These are phyloP conservation scores for Rhynchotus rufescens DNA, from an alignment of 2,797 vertebrate species.

Conservation along the genomic window DNA sequence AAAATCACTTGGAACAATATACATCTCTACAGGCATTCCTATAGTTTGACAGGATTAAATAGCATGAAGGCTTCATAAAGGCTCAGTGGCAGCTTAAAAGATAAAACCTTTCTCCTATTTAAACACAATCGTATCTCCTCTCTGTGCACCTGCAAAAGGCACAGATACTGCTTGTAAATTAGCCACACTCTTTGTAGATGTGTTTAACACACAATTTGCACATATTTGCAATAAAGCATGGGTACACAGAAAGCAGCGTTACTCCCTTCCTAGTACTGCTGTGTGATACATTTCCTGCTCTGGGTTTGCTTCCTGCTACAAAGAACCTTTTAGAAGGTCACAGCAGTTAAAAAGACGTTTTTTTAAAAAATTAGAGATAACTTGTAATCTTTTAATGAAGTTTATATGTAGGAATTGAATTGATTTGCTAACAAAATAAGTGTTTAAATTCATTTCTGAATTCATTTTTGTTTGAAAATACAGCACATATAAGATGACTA, in stretches of 20 bases:
- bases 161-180: not conserved
- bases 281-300: not conserved
- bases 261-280: not conserved
- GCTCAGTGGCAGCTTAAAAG: not conserved
- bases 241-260: not conserved
- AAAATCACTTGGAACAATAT: not conserved
- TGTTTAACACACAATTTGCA: not conserved
- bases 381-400: not conserved
- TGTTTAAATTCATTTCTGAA: not conserved
- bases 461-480: not conserved
- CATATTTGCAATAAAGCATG: not conserved
- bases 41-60: not conserved
- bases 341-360: not conserved
- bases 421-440: not conserved
- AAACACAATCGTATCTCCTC: not conserved
- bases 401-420: not conserved
- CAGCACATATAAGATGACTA: not conserved
- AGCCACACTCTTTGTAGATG: not conserved
- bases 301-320: not conserved
- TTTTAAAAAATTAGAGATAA: not conserved
- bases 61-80: not conserved
- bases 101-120: not conserved
- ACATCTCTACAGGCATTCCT: not conserved
- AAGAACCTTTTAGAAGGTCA: not conserved
- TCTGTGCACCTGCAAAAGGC: not conserved